Base-by-base conservation (phyloP, 2,113 vertebrate genomes). In the Psophia crepitans region DNA sequence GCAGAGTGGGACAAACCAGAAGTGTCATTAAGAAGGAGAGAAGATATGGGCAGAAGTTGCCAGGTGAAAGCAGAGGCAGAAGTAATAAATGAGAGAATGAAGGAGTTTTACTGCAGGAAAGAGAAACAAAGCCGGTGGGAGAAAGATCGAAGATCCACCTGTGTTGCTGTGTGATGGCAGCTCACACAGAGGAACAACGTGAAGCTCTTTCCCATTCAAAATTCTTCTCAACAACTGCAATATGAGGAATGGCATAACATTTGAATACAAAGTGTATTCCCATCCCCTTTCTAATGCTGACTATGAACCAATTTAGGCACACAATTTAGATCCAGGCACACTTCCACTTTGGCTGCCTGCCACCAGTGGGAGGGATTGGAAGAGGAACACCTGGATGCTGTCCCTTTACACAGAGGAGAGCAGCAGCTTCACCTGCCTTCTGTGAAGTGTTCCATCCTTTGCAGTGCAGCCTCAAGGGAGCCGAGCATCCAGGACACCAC, bases 401-500 rank as follows among this genome's bases (percentile, higher is more conserved):
- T 30, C n/a, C 13, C 27, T 54, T 54, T 28, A 33, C 2, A 3
- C 6, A 58, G 37, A 95, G 16, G 23, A 84, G 19, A 77, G 22
- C 20, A 30, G 1, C 0, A 13, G n/a, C 43, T 87, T 54, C 0
- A 0, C n/a, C 75, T 44, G 37, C 13, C 14, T 75, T 87, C 60
- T 81, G 41, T 44, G 61, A 53, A n/a, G 14, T 14, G 20, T 33
- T n/a, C 23, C 3, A 7, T 10, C 14, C n/a, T 87, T 89, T 56
- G 54, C 64, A 57, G 1, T 14, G 44, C 35, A 74, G 8, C 33
- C 70, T 57, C 43, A 44, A 58, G 23, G 39, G n/a, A 85, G 8
- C 5, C 0, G 0, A 41, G 22, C 3, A 33, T 4, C 21, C 35
- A 77, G 41, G 30, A 24, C 21, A 33, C 24, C 41, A 61, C 7